These are phyloP conservation scores for Macrobrachium rosenbergii DNA, from an alignment of 1,140 invertebrate species.

Conservation along the genomic window DNA sequence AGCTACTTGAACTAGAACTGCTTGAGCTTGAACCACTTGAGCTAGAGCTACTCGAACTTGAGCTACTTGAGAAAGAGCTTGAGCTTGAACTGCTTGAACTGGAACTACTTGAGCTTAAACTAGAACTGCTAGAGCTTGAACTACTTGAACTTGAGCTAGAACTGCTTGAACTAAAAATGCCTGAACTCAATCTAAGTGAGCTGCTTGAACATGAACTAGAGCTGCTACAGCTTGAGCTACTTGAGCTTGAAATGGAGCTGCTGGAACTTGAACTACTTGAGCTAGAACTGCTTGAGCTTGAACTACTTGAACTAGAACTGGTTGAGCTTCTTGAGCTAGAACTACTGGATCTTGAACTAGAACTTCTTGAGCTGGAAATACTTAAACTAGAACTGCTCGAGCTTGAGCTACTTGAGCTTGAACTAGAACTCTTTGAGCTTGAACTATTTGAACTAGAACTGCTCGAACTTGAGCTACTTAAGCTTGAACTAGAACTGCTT, in stretches of 20 bases:
- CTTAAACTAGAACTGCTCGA: not conserved
- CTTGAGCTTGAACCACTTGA: constrained; percentile 11
- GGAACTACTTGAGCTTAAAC: not conserved
- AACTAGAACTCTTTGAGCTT: constrained; percentile 4
- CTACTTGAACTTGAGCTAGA: not conserved
- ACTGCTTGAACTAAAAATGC: not conserved
- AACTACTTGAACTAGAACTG: too few species aligned
- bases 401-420: not conserved
- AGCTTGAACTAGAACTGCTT: not conserved
- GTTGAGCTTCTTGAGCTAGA: not conserved
- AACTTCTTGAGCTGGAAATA: not conserved
- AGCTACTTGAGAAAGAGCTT: not conserved
- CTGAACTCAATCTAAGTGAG: too few species aligned
- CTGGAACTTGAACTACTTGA: constrained; percentile 9
- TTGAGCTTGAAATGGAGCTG: not conserved
- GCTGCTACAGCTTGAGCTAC: constrained; percentile 14
- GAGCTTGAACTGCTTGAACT: not conserved
- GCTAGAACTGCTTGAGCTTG: constrained; percentile 20
- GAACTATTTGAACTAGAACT: not conserved
- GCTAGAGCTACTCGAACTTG: not conserved
- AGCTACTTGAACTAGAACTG: not conserved
- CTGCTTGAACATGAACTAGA: constrained; percentile 4
- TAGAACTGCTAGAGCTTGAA: constrained; percentile 7
- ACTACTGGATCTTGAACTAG: not conserved
- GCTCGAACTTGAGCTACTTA: not conserved